Conservation (phyloP, 2,888 invertebrate species). For the Hirtodrosophila trivittata region DNA sequence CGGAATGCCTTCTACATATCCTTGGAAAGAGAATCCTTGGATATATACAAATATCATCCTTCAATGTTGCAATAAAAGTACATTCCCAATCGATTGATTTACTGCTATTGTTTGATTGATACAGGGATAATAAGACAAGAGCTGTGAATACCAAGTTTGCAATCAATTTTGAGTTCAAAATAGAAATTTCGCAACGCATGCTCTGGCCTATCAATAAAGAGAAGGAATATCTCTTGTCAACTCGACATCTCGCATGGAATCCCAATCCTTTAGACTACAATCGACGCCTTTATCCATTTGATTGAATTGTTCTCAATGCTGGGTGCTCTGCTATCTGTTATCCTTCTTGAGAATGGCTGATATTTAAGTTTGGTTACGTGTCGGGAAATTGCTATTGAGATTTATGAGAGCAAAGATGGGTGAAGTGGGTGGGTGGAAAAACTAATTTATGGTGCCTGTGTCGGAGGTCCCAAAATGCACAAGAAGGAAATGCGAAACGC, state of each 20-base stretch:
- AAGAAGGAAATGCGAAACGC: neutral
- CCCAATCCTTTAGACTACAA: neutral
- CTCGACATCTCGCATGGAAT: conserved; percentile 11
- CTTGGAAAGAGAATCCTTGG: too few species aligned
- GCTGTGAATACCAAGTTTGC: too few species aligned
- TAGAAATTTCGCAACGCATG: too few species aligned
- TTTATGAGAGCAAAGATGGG: conserved; percentile 16
- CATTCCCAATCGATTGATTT: too few species aligned
- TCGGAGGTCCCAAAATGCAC: conserved; percentile 7
- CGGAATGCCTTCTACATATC: too few species aligned
- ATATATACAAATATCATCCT: too few species aligned
- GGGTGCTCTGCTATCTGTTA: conserved; percentile 32
- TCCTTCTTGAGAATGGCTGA: neutral
- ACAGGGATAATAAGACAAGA: too few species aligned
- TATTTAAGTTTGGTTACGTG: conserved; percentile 10
- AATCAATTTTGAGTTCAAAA: too few species aligned
- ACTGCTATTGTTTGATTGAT: too few species aligned
- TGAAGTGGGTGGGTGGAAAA: conserved; percentile 4
- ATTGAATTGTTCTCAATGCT: conserved; percentile 28
- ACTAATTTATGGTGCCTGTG: conserved; percentile 45
- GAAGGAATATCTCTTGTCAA: neutral
- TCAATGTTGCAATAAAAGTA: too few species aligned
- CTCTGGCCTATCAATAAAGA: conserved; percentile 3
- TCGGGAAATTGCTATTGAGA: conserved; percentile 50
- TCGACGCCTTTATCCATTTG: conserved; percentile 27